phyloP scores from a whole-genome alignment of 2,797 vertebrate species.

The Acomys russatus region DNA sequence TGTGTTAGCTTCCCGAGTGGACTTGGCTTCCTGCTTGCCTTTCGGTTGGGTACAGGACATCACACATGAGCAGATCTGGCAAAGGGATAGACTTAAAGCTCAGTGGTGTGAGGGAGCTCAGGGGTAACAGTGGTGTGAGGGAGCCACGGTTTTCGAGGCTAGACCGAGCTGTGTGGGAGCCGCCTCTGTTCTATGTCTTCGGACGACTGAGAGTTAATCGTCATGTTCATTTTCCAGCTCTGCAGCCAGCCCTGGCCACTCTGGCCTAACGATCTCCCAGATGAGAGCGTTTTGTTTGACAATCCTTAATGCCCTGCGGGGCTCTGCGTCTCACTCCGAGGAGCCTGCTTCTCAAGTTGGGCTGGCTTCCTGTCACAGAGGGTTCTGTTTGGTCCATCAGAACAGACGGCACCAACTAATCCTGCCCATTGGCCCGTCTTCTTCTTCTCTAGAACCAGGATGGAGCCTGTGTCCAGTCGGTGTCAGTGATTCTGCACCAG shows the following conservation, averaged over 20 bases:
- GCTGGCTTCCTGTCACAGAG: background rate
- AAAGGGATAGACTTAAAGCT: constrained; percentile 25
- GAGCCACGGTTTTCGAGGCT: background rate
- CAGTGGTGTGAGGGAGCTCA: background rate
- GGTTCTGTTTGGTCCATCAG: background rate
- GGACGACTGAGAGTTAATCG: background rate
- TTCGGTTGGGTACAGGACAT: background rate
- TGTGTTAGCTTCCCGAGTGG: background rate
- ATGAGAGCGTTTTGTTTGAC: background rate
- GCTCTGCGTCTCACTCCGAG: background rate
- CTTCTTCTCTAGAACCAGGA: constrained; percentile 93
- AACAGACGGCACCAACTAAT: background rate
- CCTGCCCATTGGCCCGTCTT: constrained; percentile 37
- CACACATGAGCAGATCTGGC: background rate
- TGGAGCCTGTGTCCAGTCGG: constrained; percentile 96
- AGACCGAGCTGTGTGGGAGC: background rate
- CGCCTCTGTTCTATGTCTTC: background rate
- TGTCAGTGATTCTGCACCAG: constrained; percentile 94
- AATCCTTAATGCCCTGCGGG: background rate
- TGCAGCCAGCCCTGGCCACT: background rate
- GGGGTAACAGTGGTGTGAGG: background rate
- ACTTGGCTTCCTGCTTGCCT: background rate
- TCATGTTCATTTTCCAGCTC: background rate
- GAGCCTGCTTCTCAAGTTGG: background rate
- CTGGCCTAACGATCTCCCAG: background rate